These are phyloP conservation scores for Puntigrus tetrazona DNA, from an alignment of 2,113 vertebrate genomes.

Conservation along the genomic window DNA sequence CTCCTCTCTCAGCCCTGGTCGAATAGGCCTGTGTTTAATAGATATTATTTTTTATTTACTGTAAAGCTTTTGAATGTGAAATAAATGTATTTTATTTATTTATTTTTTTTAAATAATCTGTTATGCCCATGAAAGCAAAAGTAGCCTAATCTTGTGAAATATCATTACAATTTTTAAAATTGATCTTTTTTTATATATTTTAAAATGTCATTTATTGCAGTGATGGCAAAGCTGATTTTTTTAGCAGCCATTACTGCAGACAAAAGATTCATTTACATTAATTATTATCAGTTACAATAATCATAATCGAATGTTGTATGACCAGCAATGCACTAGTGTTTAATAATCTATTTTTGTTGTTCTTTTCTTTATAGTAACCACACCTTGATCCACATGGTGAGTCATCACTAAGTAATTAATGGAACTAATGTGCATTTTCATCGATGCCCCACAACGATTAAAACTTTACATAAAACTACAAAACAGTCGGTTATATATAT, in stretches of 20 bases:
- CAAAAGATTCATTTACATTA: too few relatives aligned
- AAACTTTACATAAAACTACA: too few relatives aligned
- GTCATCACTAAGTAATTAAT: not conserved
- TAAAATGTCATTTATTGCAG: not conserved
- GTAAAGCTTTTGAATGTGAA: not conserved
- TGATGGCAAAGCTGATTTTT: too few relatives aligned
- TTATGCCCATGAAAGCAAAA: not conserved
- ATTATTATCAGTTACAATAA: too few relatives aligned
- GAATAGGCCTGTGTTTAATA: conserved; percentile 57
- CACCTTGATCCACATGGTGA: not conserved
- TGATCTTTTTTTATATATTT: not conserved
- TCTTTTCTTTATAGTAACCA: too few relatives aligned
- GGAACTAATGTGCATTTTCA: not conserved
- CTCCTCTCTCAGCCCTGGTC: conserved; percentile 52
- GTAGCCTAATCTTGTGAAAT: not conserved
- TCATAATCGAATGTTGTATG: too few relatives aligned
- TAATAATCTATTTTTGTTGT: too few relatives aligned
- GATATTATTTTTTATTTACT: not conserved
- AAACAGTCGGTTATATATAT: not conserved
- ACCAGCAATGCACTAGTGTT: too few relatives aligned
- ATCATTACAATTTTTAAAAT: not conserved
- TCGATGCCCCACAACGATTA: not conserved
- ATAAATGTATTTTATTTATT: too few relatives aligned
- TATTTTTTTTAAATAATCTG: not conserved
- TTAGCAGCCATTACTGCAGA: too few relatives aligned